Base-by-base conservation (phyloP, 2,797 vertebrate genomes). In the Tympanoctomys barrerae region DNA sequence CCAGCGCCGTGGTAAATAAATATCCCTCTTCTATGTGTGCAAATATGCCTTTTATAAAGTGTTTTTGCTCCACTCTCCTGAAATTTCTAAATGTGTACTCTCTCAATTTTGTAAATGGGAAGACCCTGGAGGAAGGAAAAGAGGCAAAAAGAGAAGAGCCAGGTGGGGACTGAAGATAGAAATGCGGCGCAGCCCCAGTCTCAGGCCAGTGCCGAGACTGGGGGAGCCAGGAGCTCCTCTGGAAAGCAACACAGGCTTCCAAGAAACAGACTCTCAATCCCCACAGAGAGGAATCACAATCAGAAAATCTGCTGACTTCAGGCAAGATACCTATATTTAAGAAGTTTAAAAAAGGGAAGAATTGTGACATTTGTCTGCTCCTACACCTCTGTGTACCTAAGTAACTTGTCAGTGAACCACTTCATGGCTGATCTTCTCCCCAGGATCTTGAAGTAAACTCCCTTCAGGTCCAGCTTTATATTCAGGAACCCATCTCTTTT, bases 1-100 rank as follows among this genome's bases (percentile, higher is more conserved):
- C 77, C 66, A 77, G 83, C 62, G 61, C 87, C 86, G 52, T 59
- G 95, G 77, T 91, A 96, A 94, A 96, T 96, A 97, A 97, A 92
- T 93, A 93, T 89, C 96, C 52, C 42, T 90, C 87, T 92, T 97
- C 93, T 94, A 96, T 97, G 97, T 97, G 96, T 93, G 96, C 96
- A 96, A 92, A 94, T 96, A 91, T 97, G 95, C 88, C 94, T 92
- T 78, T 81, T 88, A 97, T 95, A 95, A 93, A 87, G 89, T 31
- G 94, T 85, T 95, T 95, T 94, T 97, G 95, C 95, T 96, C 91
- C 36, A 0, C 90, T 79, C 87, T 94, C 52, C 87, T 75, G 91
- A 68, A 95, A 91, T 86, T 89, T 84, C 83, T 91, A 90, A 87
- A 83, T 80, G 68, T 87, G 68, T 86, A 66, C 68, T 97, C 96